Evolutionary conservation across 2,797 vertebrate genomes (phyloP).

Genomic region (Euthynnus affinis): DNA sequence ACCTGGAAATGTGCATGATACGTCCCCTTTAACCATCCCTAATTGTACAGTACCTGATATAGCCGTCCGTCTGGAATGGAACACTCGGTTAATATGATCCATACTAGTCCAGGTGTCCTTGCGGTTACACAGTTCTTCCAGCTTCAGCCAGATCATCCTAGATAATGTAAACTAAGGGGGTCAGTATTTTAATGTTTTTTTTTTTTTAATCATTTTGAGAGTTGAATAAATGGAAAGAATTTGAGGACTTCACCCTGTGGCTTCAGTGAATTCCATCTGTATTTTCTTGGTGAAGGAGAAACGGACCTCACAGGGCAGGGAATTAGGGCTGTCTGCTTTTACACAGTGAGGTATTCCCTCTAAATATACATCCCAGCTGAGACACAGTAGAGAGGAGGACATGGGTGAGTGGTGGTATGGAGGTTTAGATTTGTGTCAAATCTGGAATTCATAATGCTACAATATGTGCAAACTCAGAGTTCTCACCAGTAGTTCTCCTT

Average conservation of each 20-base stretch:
- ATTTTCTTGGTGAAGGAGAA: conserved; percentile 42
- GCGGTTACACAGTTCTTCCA: background rate
- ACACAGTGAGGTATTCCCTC: conserved; percentile 39
- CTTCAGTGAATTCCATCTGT: background rate
- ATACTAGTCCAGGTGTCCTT: background rate
- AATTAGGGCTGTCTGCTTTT: background rate
- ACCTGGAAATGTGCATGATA: too few relatives aligned
- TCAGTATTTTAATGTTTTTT: background rate
- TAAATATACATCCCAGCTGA: conserved; percentile 27
- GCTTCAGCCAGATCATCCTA: conserved; percentile 33
- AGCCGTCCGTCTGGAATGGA: conserved; percentile 34
- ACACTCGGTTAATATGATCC: conserved; percentile 36
- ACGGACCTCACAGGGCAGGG: conserved; percentile 25
- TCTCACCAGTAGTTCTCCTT: conserved; percentile 17
- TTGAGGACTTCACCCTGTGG: conserved; percentile 20
- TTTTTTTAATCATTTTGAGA: too few relatives aligned
- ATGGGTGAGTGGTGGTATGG: too few relatives aligned
- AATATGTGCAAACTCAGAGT: too few relatives aligned
- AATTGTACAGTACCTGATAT: conserved; percentile 55
- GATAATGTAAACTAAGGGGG: background rate
- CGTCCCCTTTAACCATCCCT: too few relatives aligned
- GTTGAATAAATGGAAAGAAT: background rate
- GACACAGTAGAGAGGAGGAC: background rate
- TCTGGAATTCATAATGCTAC: background rate
- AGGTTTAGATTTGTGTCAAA: background rate